Evolutionary conservation across 2,797 vertebrate species (phyloP).

Genomic region (Parotocinclus haroldoi): DNA sequence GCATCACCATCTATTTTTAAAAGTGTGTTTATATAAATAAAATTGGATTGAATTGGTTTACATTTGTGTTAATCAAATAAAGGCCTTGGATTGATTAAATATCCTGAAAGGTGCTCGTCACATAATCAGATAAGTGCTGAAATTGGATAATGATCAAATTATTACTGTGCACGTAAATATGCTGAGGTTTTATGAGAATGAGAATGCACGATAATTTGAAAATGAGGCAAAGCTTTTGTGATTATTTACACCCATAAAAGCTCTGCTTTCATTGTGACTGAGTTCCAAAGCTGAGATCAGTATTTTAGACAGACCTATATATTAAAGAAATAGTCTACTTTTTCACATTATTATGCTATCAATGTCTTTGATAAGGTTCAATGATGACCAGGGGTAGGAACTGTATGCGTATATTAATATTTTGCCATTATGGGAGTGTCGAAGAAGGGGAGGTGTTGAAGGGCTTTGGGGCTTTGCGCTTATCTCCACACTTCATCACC

Average conservation of each 20-base stretch:
- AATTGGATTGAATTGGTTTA: too few relatives aligned
- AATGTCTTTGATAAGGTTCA: constrained; percentile 18
- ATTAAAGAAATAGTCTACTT: constrained; percentile 1
- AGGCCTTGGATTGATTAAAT: too few relatives aligned
- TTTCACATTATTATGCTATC: constrained; percentile 1
- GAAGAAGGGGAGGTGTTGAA: constrained; percentile 52
- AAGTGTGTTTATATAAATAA: too few relatives aligned
- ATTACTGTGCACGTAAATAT: too few relatives aligned
- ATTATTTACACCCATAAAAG: background rate
- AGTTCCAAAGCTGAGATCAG: constrained; percentile 5
- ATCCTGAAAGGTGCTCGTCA: too few relatives aligned
- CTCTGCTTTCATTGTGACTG: background rate
- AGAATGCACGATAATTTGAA: too few relatives aligned
- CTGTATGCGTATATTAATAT: constrained; percentile 47
- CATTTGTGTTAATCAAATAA: too few relatives aligned
- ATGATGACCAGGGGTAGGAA: constrained; percentile 10
- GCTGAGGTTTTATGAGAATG: too few relatives aligned
- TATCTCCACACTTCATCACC: background rate
- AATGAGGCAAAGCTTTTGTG: background rate
- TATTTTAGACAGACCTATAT: constrained; percentile 12
- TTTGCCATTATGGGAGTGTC: constrained; percentile 49
- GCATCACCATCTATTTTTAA: too few relatives aligned
- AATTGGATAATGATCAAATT: too few relatives aligned
- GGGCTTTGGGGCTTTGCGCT: constrained; percentile 30
- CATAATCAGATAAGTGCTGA: too few relatives aligned